Conservation (phyloP, 2,888 invertebrate genomes). For the Yponomeuta malinellus region DNA sequence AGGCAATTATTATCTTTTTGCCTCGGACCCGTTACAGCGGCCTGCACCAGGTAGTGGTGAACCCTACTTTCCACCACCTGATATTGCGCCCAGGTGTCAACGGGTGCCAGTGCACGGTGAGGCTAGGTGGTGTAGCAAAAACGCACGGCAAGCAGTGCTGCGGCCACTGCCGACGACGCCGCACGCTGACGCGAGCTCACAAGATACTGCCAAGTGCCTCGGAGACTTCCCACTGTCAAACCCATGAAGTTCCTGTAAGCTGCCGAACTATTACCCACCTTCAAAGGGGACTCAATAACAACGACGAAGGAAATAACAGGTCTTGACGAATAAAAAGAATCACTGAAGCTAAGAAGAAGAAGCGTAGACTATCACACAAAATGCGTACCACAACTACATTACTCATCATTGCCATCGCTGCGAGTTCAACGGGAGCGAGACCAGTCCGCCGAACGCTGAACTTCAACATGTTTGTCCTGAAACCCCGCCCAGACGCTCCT, state of each 20-base stretch:
- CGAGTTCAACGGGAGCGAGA: conserved; percentile 35
- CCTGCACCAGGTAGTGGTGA: background rate
- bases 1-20: conserved; percentile 72
- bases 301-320: no score
- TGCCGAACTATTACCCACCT: background rate
- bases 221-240: background rate
- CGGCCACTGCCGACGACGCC: conserved; percentile 42
- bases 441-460: conserved; percentile 62
- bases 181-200: conserved; percentile 35
- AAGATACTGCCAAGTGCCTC: background rate
- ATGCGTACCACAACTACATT: conserved; percentile 22
- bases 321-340: background rate
- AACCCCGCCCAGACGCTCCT: conserved; percentile 42
- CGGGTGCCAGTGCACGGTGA: conserved; percentile 22
- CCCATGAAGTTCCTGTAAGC: background rate
- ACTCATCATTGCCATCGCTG: conserved; percentile 43
- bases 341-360: background rate
- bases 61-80: background rate
- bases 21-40: conserved; percentile 58
- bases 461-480: conserved; percentile 66
- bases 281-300: no score
- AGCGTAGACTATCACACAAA: background rate
- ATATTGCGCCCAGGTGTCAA: background rate
- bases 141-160: conserved; percentile 54
- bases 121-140: conserved; percentile 62